Base-by-base conservation (phyloP, 2,888 invertebrate genomes). In the Liopterus haemorrhoidalis region DNA sequence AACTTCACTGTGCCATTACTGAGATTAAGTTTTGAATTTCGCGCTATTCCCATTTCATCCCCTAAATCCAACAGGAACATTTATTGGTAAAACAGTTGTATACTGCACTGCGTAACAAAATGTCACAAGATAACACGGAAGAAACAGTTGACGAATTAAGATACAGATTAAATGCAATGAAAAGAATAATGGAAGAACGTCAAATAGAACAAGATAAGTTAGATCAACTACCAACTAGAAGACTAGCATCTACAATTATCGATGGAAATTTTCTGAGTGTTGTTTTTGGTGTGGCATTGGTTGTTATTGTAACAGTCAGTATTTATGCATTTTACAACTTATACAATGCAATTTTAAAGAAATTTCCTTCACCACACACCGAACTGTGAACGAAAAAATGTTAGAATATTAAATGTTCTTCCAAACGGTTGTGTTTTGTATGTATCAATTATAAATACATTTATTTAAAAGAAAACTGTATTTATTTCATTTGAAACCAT, bases 271-370 rank as follows among this genome's bases (percentile, higher is more conserved):
- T 90, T 61, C 71, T 91, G 0, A 87, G 87, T 57, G 77, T 88
- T 55, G 86, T 90, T 24, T 90, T 90, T 59, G 85, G 82, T 1
- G 79, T 82, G 0, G 86, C 87, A 1, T 70, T 90, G 3, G 58
- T 83, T 6, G 81, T 88, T 30, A 89, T 91, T 45, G 66, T 89
- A 5, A 79, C 82, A 56, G 89, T 90, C 27, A 87, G 88, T 40
- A 74, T 84, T 1, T 89, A 89, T 59, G 89, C 90, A 1, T 91
- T 91, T 63, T 86, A 87, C 57, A 88, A 86, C 65, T 71, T 90
- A 0, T 86, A 84, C 61, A 73, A 79, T 57, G 86, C 87, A 11
- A 83, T 90, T 38, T 64, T 86, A 21, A 89, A 87, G 68, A 87
- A 86, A 66, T 89, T 89, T 58, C 85, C 86, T 0, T 81, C 85